These are phyloP conservation scores for Phyllotreta striolata DNA, from an alignment of 2,888 invertebrate genomes.

Conservation along the genomic window DNA sequence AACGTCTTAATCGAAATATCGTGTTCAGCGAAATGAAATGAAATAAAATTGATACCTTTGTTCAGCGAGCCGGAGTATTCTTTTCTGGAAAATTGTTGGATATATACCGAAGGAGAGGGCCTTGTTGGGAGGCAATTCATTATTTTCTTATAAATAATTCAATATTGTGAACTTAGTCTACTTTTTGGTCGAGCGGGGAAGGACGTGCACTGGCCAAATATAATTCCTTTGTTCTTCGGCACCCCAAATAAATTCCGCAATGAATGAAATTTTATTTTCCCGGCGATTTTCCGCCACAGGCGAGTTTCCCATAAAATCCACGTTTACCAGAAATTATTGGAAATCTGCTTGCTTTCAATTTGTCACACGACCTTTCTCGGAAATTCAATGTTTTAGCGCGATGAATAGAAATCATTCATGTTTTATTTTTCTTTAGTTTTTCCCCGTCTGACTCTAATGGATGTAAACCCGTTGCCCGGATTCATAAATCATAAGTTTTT, in stretches of 20 bases:
- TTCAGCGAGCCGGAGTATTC: conserved; percentile 24
- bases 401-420: conserved; percentile 22
- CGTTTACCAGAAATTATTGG: conserved; percentile 39
- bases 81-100: conserved; percentile 11
- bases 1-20: conserved; percentile 30
- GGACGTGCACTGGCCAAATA: conserved; percentile 22
- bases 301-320: conserved; percentile 34
- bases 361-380: conserved; percentile 33
- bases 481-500: no score
- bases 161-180: conserved; percentile 35
- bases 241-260: conserved; percentile 34
- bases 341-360: conserved; percentile 36
- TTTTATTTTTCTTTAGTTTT: conserved; percentile 16
- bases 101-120: conserved; percentile 15
- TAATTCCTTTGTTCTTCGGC: conserved; percentile 37
- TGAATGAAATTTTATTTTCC: conserved; percentile 36
- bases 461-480: background rate
- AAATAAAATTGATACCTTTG: conserved; percentile 33
- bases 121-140: conserved; percentile 27
- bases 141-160: conserved; percentile 34
- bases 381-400: conserved; percentile 24
- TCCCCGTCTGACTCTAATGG: conserved; percentile 6
- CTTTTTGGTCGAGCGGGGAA: conserved; percentile 25
- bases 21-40: conserved; percentile 29
- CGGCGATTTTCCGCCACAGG: conserved; percentile 32